Conservation (phyloP, 2,113 vertebrate species). For the Mustelus asterias region DNA sequence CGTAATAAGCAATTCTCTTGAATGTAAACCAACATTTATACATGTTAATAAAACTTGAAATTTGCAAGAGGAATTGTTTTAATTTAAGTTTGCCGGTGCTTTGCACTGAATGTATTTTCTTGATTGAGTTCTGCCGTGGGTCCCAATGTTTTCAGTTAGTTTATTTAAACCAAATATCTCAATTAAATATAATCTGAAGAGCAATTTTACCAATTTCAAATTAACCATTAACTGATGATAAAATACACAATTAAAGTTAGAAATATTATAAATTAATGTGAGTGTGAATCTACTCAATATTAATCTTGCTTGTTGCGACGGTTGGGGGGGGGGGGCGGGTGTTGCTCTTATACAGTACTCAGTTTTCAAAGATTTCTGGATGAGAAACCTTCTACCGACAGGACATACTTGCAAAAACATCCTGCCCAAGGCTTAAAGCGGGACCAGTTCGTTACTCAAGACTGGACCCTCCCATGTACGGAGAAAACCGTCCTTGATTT, state of each 20-base stretch:
- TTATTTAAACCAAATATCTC: not conserved
- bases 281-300: not conserved
- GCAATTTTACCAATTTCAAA: not conserved
- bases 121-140: not conserved
- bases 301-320: not conserved
- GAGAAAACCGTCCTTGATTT: not conserved
- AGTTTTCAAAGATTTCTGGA: not conserved
- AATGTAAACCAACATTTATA: not conserved
- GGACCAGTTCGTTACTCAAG: not conserved
- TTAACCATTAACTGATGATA: not conserved
- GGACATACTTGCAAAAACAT: not conserved
- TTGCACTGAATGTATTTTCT: not conserved
- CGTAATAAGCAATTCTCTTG: not conserved
- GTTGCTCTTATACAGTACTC: not conserved
- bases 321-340: not conserved
- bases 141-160: not conserved
- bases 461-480: not conserved
- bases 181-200: not conserved
- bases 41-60: not conserved
- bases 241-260: not conserved
- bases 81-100: not conserved
- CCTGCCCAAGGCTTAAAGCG: not conserved
- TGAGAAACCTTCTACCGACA: not conserved
- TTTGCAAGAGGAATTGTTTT: not conserved
- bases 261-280: not conserved